Evolutionary conservation across 2,797 vertebrate genomes (phyloP).

Genomic region (Vipera latastei): DNA sequence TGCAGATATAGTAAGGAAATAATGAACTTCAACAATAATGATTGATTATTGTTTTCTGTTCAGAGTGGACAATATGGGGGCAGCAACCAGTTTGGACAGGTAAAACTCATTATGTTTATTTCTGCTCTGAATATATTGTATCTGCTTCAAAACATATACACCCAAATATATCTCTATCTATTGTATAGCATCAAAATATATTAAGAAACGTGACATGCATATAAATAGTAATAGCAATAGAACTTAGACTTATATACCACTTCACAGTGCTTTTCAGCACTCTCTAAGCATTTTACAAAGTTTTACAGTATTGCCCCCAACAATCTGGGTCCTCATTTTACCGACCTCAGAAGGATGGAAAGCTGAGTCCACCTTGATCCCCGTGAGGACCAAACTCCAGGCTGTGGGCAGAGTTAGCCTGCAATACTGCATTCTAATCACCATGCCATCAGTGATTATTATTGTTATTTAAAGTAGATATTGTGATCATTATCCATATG

Average conservation of each 20-base stretch:
- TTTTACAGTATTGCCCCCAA: background rate
- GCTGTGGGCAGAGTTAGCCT: background rate
- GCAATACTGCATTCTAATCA: background rate
- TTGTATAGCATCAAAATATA: background rate
- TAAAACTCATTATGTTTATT: background rate
- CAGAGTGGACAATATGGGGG: background rate
- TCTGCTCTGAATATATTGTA: background rate
- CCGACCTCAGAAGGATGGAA: background rate
- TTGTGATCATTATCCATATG: background rate
- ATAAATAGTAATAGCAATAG: background rate
- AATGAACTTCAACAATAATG: background rate
- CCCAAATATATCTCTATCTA: background rate
- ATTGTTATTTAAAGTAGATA: background rate
- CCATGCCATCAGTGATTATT: background rate
- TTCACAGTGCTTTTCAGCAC: background rate
- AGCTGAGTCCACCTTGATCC: background rate
- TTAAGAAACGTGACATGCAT: background rate
- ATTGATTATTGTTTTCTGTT: background rate
- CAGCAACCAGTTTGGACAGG: constrained; percentile 4
- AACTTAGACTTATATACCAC: background rate
- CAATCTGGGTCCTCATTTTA: background rate
- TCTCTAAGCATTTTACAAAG: background rate
- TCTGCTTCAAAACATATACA: background rate
- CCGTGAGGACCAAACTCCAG: no score
- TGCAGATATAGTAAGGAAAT: background rate